Evolutionary conservation across 1,140 invertebrate genomes (phyloP).

Genomic region (Drosophila micromelanica): DNA sequence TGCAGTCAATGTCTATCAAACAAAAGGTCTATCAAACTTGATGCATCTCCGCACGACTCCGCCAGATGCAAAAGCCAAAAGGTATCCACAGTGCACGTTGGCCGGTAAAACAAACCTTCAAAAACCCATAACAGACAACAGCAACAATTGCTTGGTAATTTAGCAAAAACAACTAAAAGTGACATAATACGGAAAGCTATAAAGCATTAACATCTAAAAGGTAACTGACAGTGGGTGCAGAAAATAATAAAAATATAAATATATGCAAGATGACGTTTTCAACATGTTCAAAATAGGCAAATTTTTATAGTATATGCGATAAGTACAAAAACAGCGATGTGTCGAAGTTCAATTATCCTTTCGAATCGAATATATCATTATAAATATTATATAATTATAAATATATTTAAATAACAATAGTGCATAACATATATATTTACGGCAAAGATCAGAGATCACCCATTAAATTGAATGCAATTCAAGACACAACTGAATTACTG

Average conservation of each 20-base stretch:
- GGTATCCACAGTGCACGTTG: conserved; percentile 36
- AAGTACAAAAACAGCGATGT: not conserved
- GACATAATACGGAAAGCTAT: conserved; percentile 66
- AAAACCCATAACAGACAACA: conserved; percentile 25
- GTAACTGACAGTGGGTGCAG: conserved; percentile 13
- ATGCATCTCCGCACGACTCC: conserved; percentile 65
- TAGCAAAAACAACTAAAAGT: conserved; percentile 29
- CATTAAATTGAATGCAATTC: not conserved
- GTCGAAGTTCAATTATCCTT: not conserved
- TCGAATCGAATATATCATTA: no score
- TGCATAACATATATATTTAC: no score
- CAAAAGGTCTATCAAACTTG: conserved; percentile 48
- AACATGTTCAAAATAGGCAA: not conserved
- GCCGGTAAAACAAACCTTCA: conserved; percentile 52
- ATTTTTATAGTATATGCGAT: not conserved
- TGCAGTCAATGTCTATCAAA: conserved; percentile 23
- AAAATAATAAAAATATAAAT: not conserved
- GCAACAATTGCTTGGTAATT: not conserved
- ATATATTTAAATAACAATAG: no score
- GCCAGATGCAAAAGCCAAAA: conserved; percentile 56
- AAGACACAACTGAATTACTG: not conserved
- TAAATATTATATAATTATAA: no score
- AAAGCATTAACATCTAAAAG: conserved; percentile 32
- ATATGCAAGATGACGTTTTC: not conserved
- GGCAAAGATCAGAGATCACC: no score